A percentile compares a stretch with the other conserved stretches of the same genome.
Evolutionary conservation across 2,797 vertebrate genomes (phyloP).

Genomic region (Artibeus lituratus): DNA sequence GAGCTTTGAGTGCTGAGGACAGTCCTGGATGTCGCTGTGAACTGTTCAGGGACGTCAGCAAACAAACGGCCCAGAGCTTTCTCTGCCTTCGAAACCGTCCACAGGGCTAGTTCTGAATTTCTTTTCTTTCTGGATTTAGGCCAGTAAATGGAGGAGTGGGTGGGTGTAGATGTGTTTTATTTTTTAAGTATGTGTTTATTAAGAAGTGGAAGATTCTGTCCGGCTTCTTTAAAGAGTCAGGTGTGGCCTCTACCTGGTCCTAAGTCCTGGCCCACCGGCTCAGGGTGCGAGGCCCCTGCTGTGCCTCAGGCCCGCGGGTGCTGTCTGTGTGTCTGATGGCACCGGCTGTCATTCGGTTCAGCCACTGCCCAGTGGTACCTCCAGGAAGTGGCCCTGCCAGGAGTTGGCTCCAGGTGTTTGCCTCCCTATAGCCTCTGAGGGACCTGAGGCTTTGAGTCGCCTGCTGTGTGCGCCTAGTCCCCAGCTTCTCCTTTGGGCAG

Average conservation of each 20-base stretch:
- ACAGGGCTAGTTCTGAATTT: background rate
- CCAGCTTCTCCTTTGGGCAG: background rate
- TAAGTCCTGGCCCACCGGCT: background rate
- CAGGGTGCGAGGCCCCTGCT: rapidly evolving
- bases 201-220: background rate
- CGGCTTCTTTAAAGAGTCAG: background rate
- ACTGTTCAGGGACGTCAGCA: background rate
- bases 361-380: rapidly evolving
- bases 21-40: background rate
- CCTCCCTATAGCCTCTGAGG: too few species aligned
- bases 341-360: rapidly evolving
- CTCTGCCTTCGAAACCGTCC: background rate
- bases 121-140: background rate
- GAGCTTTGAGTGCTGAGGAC: rapidly evolving
- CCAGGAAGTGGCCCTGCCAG: too few species aligned
- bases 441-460: background rate
- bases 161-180: background rate
- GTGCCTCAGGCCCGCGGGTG: rapidly evolving
- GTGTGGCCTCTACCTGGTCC: background rate
- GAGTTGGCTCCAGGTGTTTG: background rate
- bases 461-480: background rate
- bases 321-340: rapidly evolving
- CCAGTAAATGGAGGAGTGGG: too few species aligned
- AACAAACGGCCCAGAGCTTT: too few species aligned
- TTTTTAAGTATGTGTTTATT: background rate